phyloP scores from a whole-genome alignment of 92 coral and sea anemone species.

The Epizoanthus rinbou region DNA sequence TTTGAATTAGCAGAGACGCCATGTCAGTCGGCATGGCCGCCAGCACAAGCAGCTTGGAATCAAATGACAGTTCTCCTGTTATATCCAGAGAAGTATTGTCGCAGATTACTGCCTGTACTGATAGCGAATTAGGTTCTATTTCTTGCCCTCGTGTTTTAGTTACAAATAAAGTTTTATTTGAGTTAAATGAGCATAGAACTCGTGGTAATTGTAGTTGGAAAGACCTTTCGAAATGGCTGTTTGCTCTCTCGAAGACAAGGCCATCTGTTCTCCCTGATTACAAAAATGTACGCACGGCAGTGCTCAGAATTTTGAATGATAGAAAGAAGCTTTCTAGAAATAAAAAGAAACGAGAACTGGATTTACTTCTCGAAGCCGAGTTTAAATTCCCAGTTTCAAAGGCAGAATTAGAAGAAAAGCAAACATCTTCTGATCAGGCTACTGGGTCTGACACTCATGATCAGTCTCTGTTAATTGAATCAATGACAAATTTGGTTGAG shows the following conservation, averaged over 20 bases:
- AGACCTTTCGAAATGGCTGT: constrained; percentile 22
- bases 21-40: constrained; percentile 6
- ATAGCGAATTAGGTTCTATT: constrained; percentile 31
- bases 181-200: constrained; percentile 21
- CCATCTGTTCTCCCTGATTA: constrained; percentile 16
- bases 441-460: not conserved
- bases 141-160: constrained; percentile 20
- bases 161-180: constrained; percentile 26
- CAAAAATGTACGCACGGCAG: constrained; percentile 3
- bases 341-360: constrained; percentile 6
- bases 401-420: not conserved
- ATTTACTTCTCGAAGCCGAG: constrained; percentile 1
- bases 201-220: constrained; percentile 21
- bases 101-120: constrained; percentile 21
- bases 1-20: not conserved
- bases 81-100: constrained; percentile 19
- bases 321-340: constrained; percentile 29
- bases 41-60: constrained; percentile 2
- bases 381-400: constrained; percentile 13
- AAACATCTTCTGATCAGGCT: not conserved
- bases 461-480: constrained; percentile 2
- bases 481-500: not conserved
- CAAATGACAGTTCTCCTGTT: not conserved
- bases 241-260: constrained; percentile 22
- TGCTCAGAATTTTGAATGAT: not conserved